Evolutionary conservation across 2,113 vertebrate genomes (phyloP), one percentile per base, ranked within the genome.

Genomic region (Origma solitaria): DNA sequence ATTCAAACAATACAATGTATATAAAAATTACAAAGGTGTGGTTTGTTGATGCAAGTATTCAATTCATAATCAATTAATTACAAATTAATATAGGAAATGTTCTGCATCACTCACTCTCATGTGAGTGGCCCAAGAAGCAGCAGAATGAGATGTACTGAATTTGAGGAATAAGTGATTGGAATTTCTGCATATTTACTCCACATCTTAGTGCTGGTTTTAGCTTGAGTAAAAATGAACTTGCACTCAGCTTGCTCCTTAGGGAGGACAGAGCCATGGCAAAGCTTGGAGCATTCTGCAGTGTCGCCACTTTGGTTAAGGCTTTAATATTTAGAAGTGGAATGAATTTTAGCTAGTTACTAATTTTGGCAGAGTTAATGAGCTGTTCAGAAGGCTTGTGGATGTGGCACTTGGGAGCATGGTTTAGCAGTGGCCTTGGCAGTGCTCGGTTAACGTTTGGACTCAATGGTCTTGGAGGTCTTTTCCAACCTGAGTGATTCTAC

Each of bases 241-340:
- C 6, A 7, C 51, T 53, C 9, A 19, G 40, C 7, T 44, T 1
- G 35, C 20, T 33, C 49, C n/a, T 65, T 23, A 27, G 7, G 21
- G 28, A 65, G 7, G 28, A 38, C 58, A 27, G 49, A 78, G 28
- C 57, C 7, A 1, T 13, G 15, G 13, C 35, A 90, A 57, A 90
- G 24, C n/a, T 57, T 70, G 60, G 40, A 44, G 50, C 3, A 0
- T 62, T 53, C 62, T 1, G 2, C 8, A 24, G 3, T 3, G 8
- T 24, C 33, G 16, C 58, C 14, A 5, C 17, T 66, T 86, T 31
- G 47, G 47, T 44, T n/a, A 37, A 8, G 7, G 13, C 28, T 79
- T 88, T 37, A 15, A 50, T 56, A 47, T 33, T 70, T 49, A 31
- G 13, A 56, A 50, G 16, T 54, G 16, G 37, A 61, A 62, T 40